Conservation (phyloP, 1,140 invertebrate genomes). For the Caenorhabditis inopinata region DNA sequence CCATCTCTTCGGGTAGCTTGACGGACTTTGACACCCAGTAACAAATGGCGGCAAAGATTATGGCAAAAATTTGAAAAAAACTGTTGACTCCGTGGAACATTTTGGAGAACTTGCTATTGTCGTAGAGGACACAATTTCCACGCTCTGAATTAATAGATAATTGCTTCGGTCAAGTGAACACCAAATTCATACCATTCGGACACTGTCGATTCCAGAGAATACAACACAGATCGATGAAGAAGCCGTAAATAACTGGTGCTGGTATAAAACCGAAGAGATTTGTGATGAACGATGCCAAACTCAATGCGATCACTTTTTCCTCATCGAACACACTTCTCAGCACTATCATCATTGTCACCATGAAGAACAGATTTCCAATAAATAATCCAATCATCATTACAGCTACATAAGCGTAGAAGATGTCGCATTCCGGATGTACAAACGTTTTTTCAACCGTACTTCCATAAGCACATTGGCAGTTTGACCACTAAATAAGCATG, state of each 20-base stretch:
- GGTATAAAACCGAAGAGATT: conserved; percentile 43
- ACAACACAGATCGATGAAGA: conserved; percentile 34
- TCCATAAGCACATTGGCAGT: conserved; percentile 13
- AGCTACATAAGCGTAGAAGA: conserved; percentile 22
- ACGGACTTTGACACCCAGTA: conserved; percentile 28
- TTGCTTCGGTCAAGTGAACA: not conserved
- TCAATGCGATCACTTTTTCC: conserved; percentile 41
- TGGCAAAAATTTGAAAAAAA: conserved; percentile 17
- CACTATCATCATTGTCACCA: conserved; percentile 45
- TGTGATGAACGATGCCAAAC: conserved; percentile 32
- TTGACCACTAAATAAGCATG: conserved; percentile 22
- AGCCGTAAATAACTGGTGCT: conserved; percentile 38
- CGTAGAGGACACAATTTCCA: conserved; percentile 41
- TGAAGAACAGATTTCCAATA: conserved; percentile 44
- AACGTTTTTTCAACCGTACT: conserved; percentile 4
- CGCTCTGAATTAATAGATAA: conserved; percentile 5
- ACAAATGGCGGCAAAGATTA: conserved; percentile 30
- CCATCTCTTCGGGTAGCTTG: conserved; percentile 38
- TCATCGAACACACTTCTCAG: conserved; percentile 43
- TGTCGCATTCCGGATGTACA: not conserved
- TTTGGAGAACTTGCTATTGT: conserved; percentile 32
- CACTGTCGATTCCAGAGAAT: conserved; percentile 37
- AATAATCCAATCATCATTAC: conserved; percentile 43
- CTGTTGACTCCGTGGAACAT: conserved; percentile 34
- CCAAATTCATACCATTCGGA: conserved; percentile 28